Evolutionary conservation across 2,797 vertebrate species (phyloP), one percentile per base, ranked within the genome.

Genomic region (Champsocephalus gunnari): DNA sequence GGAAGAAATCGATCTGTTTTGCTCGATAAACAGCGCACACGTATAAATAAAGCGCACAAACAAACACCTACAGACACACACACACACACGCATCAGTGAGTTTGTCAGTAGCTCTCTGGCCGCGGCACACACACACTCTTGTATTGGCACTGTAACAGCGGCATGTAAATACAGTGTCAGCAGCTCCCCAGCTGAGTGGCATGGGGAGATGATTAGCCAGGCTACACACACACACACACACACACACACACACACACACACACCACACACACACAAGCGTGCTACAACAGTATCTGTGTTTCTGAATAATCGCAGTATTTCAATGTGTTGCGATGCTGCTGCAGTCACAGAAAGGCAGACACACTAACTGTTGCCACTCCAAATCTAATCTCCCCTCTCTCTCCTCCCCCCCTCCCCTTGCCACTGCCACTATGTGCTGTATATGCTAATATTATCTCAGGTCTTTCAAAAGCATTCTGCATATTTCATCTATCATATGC

Each of bases 191-290:
- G 94, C 95, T 97, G 96, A 97, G 96, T 96, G 96, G 96, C 96
- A 96, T 94, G 89, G 95, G 95, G 95, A 96, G 96, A 96, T 96
- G 97, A 98, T 97, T 97, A 97, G 96, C 95, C 93, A 90, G 92
- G 94, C 69, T 81, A 86, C 43, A 38, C 57, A 32, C 56, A 28
- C 28, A 28, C 3, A 28, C 24, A 28, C 24, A 28, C 24, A 28
- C 24, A 28, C 24, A 28, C 24, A 28, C 24, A 28, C 24, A 28
- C 24, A 28, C 24, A 28, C 24, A 28, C 28, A 28, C 24, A 28
- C 24, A 28, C 50, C 50, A 58, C 69, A 44, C 44, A 51, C 38
- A 75, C 79, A 61, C 55, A 50, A 65, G 54, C n/a, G 2, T 28
- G 62, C 65, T 74, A 75, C 79, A 78, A 61, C 67, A 48, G 80